Evolutionary conservation across 2,797 vertebrate genomes (phyloP).

Genomic region (Sebastes flavidus): DNA sequence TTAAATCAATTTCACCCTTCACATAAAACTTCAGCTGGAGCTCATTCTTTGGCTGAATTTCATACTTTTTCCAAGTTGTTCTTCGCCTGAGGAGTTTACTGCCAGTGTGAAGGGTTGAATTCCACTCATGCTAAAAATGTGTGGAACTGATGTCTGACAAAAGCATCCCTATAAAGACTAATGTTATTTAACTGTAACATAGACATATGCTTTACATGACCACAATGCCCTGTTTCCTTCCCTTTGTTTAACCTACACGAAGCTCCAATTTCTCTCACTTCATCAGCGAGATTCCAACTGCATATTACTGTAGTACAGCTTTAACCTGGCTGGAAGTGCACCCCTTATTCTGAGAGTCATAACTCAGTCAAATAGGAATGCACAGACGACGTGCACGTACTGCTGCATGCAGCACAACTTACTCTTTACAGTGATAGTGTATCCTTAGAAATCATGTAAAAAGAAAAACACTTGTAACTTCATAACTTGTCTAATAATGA

Average conservation of each 20-base stretch:
- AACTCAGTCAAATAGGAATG: background rate
- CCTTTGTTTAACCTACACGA: background rate
- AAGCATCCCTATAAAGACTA: background rate
- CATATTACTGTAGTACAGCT: background rate
- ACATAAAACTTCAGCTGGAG: constrained; percentile 16
- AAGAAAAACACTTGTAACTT: too few species aligned
- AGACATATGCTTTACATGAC: background rate
- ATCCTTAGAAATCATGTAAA: background rate
- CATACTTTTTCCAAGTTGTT: background rate
- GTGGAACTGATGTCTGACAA: background rate
- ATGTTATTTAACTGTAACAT: background rate
- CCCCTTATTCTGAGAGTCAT: background rate
- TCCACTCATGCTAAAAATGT: background rate
- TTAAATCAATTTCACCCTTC: background rate
- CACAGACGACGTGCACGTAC: background rate
- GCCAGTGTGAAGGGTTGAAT: background rate
- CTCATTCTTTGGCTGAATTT: background rate
- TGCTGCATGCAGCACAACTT: background rate
- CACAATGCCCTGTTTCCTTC: background rate
- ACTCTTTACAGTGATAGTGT: background rate
- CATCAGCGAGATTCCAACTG: background rate
- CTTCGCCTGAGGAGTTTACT: background rate
- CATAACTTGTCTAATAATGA: too few species aligned
- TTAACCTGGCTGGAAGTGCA: background rate
- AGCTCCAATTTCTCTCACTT: background rate